These are phyloP conservation scores for Cantharis lateralis DNA, from an alignment of 2,888 invertebrate genomes.

Conservation along the genomic window DNA sequence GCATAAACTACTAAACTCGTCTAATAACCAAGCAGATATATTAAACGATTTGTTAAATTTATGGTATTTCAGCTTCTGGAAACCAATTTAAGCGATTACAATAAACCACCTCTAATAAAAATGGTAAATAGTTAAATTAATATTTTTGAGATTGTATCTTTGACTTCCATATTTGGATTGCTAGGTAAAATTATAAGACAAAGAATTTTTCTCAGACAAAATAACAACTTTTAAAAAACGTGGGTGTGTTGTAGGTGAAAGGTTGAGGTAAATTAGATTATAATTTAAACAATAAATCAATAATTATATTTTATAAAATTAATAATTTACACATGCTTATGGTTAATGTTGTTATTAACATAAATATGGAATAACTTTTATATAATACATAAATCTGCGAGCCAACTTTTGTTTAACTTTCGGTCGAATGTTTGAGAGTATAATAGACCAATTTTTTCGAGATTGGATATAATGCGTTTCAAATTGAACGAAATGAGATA, in stretches of 20 bases:
- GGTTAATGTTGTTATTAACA: not conserved
- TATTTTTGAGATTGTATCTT: not conserved
- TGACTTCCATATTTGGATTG: not conserved
- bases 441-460: not conserved
- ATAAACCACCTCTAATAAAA: not conserved
- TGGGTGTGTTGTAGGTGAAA: constrained; percentile 18
- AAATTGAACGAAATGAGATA: not conserved
- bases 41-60: not conserved
- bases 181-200: not conserved
- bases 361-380: not conserved
- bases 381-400: not conserved
- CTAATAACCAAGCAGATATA: not conserved
- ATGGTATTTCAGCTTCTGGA: not conserved
- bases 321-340: not conserved
- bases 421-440: not conserved
- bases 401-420: not conserved
- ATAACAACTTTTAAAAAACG: not conserved
- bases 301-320: no score
- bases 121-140: not conserved
- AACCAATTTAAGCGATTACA: not conserved
- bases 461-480: not conserved
- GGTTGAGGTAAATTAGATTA: constrained; percentile 15
- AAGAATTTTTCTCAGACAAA: not conserved
- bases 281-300: constrained; percentile 22
- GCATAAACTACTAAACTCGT: not conserved